Percentiles rank a stretch among this genome's conserved stretches.
These are phyloP conservation scores for Malacoctenus gilli DNA, from an alignment of 2,797 vertebrate genomes.

Conservation along the genomic window DNA sequence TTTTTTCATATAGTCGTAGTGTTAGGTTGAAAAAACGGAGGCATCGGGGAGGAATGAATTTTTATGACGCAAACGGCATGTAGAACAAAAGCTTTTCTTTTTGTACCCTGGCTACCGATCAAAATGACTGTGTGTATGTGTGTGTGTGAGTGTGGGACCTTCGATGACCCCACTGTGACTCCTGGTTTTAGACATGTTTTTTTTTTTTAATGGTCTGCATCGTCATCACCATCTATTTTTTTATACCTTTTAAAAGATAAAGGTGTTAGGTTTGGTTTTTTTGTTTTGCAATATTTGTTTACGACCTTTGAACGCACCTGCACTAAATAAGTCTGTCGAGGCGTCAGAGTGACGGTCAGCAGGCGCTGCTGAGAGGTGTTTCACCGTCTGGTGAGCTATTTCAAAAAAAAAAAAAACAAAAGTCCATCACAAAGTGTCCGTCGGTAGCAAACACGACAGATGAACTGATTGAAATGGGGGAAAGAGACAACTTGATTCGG, in stretches of 20 bases:
- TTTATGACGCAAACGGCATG: constrained; percentile 44
- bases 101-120: constrained; percentile 35
- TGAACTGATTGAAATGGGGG: no score
- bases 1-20: constrained; percentile 53
- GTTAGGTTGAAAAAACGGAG: constrained; percentile 38
- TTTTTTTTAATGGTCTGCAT: no score
- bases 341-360: constrained; percentile 18
- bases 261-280: constrained; percentile 19
- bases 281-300: constrained; percentile 19
- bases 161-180: constrained; percentile 38
- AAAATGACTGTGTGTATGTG: constrained; percentile 19
- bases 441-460: no score
- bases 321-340: constrained; percentile 30
- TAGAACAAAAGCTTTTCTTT: constrained; percentile 35
- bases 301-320: constrained; percentile 40
- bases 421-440: no score
- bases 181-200: constrained; percentile 40
- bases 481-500: no score
- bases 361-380: neutral
- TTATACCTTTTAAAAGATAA: constrained; percentile 16
- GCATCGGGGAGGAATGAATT: constrained; percentile 42
- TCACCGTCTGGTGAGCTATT: no score
- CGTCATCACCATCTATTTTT: constrained; percentile 27
- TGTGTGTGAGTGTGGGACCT: constrained; percentile 17
- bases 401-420: no score